Conservation (phyloP, 2,888 invertebrate species). For the Nephrotoma appendiculata region DNA sequence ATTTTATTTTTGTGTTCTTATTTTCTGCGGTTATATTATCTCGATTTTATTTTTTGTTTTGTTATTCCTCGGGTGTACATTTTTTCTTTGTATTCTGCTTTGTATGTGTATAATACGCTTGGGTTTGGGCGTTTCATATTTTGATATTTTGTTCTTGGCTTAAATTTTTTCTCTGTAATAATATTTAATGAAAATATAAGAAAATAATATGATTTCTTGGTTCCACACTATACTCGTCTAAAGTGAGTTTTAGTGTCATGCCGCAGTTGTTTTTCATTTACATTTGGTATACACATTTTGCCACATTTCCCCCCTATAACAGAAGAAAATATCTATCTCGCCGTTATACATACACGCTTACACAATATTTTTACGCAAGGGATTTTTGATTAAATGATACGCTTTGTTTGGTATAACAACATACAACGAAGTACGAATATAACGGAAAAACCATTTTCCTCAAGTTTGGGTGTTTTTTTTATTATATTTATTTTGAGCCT, state of each 20-base stretch:
- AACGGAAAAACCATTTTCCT: neutral
- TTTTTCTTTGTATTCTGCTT: neutral
- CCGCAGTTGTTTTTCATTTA: neutral
- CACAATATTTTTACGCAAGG: neutral
- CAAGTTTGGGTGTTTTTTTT: neutral
- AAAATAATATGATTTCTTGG: neutral
- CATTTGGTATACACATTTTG: neutral
- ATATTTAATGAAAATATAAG: neutral
- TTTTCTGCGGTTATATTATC: neutral
- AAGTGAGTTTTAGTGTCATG: neutral
- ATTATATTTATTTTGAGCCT: neutral
- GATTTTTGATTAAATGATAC: neutral
- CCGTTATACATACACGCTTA: neutral
- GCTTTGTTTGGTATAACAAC: neutral
- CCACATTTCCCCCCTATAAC: neutral
- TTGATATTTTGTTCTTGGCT: neutral
- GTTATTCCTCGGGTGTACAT: neutral
- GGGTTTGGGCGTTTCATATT: neutral
- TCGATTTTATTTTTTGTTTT: neutral
- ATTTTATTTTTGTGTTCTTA: neutral
- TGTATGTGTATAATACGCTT: too few relatives aligned
- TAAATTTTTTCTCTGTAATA: neutral
- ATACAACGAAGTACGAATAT: neutral
- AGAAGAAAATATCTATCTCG: neutral
- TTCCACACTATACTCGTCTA: neutral